phyloP scores from a whole-genome alignment of 2,888 invertebrate genomes.

The Oscheius onirici region DNA sequence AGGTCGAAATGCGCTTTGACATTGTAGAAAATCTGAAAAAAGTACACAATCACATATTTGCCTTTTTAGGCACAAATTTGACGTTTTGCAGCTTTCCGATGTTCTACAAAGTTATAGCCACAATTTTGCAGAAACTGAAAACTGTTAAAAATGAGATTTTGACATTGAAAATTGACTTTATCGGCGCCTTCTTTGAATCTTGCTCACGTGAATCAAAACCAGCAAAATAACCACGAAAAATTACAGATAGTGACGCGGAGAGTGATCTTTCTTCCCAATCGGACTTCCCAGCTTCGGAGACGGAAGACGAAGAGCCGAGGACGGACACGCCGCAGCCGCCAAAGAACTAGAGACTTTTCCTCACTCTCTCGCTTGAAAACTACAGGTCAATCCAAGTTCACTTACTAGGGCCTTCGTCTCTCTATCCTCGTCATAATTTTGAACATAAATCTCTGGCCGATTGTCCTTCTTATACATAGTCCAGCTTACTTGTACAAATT shows the following conservation, averaged over 20 bases:
- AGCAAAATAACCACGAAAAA: too few relatives aligned
- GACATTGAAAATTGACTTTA: neutral
- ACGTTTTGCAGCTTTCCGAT: neutral
- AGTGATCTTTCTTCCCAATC: slow-evolving; percentile 39
- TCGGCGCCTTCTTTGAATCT: too few relatives aligned
- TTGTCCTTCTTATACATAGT: neutral
- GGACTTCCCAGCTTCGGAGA: slow-evolving; percentile 40
- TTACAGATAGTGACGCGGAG: slow-evolving; percentile 32
- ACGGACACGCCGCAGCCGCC: too few relatives aligned
- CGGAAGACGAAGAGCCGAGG: slow-evolving; percentile 35
- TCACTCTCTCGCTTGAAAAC: neutral
- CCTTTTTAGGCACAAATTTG: too few relatives aligned
- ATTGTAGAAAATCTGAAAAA: too few relatives aligned
- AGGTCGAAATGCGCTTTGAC: too few relatives aligned
- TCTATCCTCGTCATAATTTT: slow-evolving; percentile 6
- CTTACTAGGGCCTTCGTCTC: neutral
- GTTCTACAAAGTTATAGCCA: neutral
- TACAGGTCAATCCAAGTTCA: slow-evolving; percentile 4
- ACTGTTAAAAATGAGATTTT: neutral
- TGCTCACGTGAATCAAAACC: too few relatives aligned
- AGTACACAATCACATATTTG: too few relatives aligned
- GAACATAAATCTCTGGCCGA: slow-evolving; percentile 11
- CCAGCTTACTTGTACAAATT: slow-evolving; percentile 22
- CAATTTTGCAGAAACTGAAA: neutral
- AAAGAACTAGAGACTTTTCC: neutral